Evolutionary conservation across 2,113 vertebrate genomes (phyloP).

Genomic region (Ageneiosus marmoratus): DNA sequence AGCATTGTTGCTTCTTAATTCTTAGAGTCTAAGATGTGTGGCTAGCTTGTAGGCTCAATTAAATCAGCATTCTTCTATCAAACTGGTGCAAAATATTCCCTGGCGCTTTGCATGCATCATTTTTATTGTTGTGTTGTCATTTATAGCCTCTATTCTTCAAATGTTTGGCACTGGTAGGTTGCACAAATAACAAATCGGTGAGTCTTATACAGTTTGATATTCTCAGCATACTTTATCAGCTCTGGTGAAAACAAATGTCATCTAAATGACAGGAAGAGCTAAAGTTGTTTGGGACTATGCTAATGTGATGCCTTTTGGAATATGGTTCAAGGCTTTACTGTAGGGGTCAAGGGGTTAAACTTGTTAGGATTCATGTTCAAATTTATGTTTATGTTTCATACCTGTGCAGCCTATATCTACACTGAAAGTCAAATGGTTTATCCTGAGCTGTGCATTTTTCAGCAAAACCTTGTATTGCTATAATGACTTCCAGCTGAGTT

Average conservation of each 20-base stretch:
- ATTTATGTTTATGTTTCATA: background rate
- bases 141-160: background rate
- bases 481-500: constrained; percentile 9
- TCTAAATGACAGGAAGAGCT: background rate
- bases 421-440: constrained; percentile 12
- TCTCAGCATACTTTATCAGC: background rate
- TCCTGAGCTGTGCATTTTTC: background rate
- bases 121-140: background rate
- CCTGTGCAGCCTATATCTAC: background rate
- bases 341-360: background rate
- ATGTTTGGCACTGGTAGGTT: background rate
- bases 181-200: background rate
- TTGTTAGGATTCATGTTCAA: background rate
- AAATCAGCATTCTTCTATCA: background rate
- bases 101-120: background rate
- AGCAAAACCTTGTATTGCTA: background rate
- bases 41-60: background rate
- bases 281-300: background rate
- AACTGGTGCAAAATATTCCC: background rate
- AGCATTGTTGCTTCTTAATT: background rate
- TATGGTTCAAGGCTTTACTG: background rate
- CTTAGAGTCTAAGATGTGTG: background rate
- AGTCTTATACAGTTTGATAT: background rate
- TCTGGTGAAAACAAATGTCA: background rate
- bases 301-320: background rate